Percentiles rank a stretch among this genome's conserved stretches.
These are phyloP conservation scores for Xenentodon cancila DNA, from an alignment of 2,797 vertebrate genomes.

Conservation along the genomic window DNA sequence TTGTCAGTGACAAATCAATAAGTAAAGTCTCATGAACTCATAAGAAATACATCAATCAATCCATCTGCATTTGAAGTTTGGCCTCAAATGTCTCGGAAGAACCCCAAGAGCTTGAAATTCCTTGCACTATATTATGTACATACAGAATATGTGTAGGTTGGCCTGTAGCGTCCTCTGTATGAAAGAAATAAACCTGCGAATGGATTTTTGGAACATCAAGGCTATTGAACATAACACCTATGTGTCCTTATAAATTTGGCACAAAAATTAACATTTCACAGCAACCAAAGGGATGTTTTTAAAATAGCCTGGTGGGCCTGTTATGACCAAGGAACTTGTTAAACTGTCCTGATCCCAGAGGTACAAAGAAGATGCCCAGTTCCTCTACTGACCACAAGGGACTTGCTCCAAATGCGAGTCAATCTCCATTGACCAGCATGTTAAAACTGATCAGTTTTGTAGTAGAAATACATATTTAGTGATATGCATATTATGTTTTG, in stretches of 20 bases:
- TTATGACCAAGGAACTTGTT: too few species aligned
- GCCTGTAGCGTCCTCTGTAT: neutral
- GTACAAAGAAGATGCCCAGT: neutral
- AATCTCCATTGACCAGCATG: too few species aligned
- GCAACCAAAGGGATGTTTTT: neutral
- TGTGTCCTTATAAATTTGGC: slow-evolving; percentile 17
- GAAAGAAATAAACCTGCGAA: slow-evolving; percentile 14
- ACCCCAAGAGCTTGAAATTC: neutral
- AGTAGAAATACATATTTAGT: too few species aligned
- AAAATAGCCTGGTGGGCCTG: neutral
- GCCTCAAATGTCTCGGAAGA: neutral
- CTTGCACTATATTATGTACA: neutral
- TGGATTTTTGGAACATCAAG: slow-evolving; percentile 11
- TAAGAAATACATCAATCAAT: neutral
- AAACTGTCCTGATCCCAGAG: neutral
- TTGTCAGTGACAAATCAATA: neutral
- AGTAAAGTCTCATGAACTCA: neutral
- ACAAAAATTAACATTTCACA: slow-evolving; percentile 14
- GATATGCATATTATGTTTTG: too few species aligned
- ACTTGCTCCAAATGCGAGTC: too few species aligned
- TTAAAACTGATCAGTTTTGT: too few species aligned
- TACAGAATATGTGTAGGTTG: neutral
- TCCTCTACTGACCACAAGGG: neutral
- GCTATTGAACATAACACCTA: neutral
- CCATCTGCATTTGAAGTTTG: slow-evolving; percentile 2